Evolutionary conservation across 2,888 invertebrate genomes (phyloP).

Genomic region (Frankliniella fusca): DNA sequence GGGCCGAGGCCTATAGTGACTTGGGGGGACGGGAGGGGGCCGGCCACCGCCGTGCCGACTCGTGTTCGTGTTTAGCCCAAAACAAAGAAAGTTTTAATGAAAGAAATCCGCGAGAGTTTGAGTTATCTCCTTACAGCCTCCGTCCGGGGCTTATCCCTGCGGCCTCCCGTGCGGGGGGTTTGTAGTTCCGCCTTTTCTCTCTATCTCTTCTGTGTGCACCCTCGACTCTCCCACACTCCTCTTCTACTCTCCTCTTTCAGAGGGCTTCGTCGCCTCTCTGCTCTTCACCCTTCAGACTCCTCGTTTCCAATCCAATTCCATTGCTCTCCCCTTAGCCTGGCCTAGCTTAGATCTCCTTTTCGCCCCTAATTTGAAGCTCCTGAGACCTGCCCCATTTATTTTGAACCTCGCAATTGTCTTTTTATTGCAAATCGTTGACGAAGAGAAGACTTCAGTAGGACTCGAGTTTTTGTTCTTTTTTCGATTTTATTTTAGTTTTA

Average conservation of each 20-base stretch:
- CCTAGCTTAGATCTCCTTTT: no score
- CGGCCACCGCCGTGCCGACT: no score
- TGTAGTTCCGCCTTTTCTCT: not conserved
- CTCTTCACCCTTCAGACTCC: no score
- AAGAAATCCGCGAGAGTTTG: constrained; percentile 21
- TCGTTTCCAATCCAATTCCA: no score
- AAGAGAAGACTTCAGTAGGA: no score
- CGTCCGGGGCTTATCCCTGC: constrained; percentile 11
- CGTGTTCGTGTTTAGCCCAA: not conserved
- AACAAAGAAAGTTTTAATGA: constrained; percentile 24
- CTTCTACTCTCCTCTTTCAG: not conserved
- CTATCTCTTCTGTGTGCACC: not conserved
- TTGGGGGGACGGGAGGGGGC: not conserved
- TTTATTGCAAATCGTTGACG: not conserved
- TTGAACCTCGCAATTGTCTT: not conserved
- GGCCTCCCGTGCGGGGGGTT: not conserved
- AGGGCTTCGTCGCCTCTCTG: no score
- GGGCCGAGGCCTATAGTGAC: not conserved
- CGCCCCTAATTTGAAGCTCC: no score
- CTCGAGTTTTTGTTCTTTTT: no score
- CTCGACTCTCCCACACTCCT: not conserved
- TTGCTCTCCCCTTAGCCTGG: no score
- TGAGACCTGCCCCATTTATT: no score
- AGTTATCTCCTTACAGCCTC: constrained; percentile 20
- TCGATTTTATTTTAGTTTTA: no score